Base-by-base conservation (phyloP, 2,888 invertebrate genomes). In the Strigamia transsilvanica region DNA sequence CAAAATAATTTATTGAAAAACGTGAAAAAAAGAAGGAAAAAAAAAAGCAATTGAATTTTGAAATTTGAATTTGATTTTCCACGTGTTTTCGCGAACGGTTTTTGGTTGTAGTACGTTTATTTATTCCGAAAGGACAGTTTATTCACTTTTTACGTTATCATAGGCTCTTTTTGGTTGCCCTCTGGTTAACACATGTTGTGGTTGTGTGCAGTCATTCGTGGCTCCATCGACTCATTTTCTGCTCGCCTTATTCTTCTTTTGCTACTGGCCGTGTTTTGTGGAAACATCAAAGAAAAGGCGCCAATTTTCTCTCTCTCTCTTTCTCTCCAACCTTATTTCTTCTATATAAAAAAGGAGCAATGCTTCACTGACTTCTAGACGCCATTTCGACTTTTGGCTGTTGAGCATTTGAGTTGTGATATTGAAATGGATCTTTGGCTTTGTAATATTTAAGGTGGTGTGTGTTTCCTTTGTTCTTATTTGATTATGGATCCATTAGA, bases 271-370 rank as follows among this genome's bases (percentile, higher is more conserved):
- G 18, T 66, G 61, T 12, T 18, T 66, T 23, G 23, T 66, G 61
- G 61, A 66, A 66, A 66, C 61, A 66, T 66, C 61, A 66, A 66
- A 66, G 61, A 66, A 66, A 66, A 66, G 61, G 61, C 61, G 61
- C 18, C 61, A 66, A 66, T 66, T 66, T 66, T 66, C 61, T 21
- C 61, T 66, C 21, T 66, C 21, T 66, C 21, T n/a, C n/a, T n/a
- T n/a, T n/a, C n/a, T 15, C 21, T 66, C 21, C 61, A 66, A 66
- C 21, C 61, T 66, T 66, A 21, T 66, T 46, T n/a, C 46, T 46
- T 9, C 46, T n/a, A 46, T n/a, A 46, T n/a, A 46, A 66, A 23
- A 66, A 66, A 66, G 18, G 18, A 23, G 21, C 1, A 12, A 66
- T 66, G 61, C 61, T 66, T 66, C 61, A 23, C 61, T 66, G 61